Percentiles rank a stretch among this genome's conserved stretches.
Conservation (phyloP, 1,140 invertebrate genomes). For the Neodiprion pinetum region DNA sequence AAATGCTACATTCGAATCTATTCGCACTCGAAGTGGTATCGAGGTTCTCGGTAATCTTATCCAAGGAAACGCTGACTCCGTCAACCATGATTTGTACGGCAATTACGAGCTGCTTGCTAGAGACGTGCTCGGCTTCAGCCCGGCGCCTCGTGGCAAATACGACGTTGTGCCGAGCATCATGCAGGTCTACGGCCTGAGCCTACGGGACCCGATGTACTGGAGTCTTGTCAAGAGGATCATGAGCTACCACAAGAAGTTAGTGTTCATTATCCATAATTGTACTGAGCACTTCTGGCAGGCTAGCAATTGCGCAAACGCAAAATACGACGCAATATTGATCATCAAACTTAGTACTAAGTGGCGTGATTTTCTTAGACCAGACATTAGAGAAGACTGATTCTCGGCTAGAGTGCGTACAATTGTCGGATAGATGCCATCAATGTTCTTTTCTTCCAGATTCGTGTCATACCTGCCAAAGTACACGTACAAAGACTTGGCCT, state of each 20-base stretch:
- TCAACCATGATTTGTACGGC: constrained; percentile 69
- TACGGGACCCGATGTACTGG: constrained; percentile 64
- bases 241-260: constrained; percentile 57
- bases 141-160: constrained; percentile 47
- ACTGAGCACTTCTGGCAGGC: not conserved
- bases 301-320: too few relatives aligned
- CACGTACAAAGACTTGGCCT: constrained; percentile 23
- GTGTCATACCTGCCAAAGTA: constrained; percentile 52
- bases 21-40: constrained; percentile 34
- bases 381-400: not conserved
- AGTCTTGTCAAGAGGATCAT: constrained; percentile 59
- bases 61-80: constrained; percentile 71
- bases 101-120: constrained; percentile 51
- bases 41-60: constrained; percentile 72
- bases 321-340: not conserved
- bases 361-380: not conserved
- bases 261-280: constrained; percentile 25
- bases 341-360: not conserved
- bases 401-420: too few relatives aligned
- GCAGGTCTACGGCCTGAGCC: constrained; percentile 50
- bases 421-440: too few relatives aligned
- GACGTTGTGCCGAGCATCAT: constrained; percentile 52
- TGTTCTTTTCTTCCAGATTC: constrained; percentile 38
- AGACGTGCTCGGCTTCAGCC: constrained; percentile 51
- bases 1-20: too few relatives aligned